These are phyloP conservation scores for Rhyacichthys aspro DNA, from an alignment of 2,797 vertebrate species.

Conservation along the genomic window DNA sequence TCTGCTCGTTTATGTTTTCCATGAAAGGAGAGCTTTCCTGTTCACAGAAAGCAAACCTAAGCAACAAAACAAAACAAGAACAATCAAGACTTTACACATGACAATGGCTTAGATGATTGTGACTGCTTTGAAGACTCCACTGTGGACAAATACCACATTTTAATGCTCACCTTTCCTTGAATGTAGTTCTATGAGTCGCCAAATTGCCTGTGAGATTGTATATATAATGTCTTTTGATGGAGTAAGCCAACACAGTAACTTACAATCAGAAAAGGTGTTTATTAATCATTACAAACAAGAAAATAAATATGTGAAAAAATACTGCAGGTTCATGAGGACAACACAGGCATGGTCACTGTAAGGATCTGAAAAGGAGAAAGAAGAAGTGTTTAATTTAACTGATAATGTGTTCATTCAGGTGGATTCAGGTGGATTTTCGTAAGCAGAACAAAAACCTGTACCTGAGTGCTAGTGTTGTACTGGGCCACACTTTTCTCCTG, in stretches of 20 bases:
- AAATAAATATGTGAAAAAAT: slow-evolving; percentile 18
- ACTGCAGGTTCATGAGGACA: slow-evolving; percentile 53
- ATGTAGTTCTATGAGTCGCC: too few relatives aligned
- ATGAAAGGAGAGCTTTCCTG: slow-evolving; percentile 29
- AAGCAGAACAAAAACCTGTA: slow-evolving; percentile 34
- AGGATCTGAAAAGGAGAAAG: slow-evolving; percentile 62
- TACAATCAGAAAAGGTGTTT: slow-evolving; percentile 20
- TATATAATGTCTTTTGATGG: not conserved
- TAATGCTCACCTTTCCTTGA: too few relatives aligned
- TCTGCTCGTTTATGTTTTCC: slow-evolving; percentile 20
- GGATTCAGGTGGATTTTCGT: too few relatives aligned
- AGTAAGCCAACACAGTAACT: slow-evolving; percentile 8
- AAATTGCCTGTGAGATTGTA: too few relatives aligned
- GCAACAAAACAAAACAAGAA: not conserved
- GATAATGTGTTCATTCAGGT: too few relatives aligned
- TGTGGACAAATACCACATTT: too few relatives aligned
- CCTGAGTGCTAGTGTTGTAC: slow-evolving; percentile 84
- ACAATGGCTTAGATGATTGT: too few relatives aligned
- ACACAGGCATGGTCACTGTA: slow-evolving; percentile 75
- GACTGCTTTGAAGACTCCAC: too few relatives aligned
- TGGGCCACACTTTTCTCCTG: slow-evolving; percentile 82
- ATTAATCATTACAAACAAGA: slow-evolving; percentile 10
- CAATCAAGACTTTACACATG: too few relatives aligned
- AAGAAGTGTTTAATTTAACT: not conserved
- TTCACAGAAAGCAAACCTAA: slow-evolving; percentile 9